Evolutionary conservation across 37 sponge, comb jelly and placozoan genomes (phyloP).

Genomic region (Halisarca cf. caerulea): DNA sequence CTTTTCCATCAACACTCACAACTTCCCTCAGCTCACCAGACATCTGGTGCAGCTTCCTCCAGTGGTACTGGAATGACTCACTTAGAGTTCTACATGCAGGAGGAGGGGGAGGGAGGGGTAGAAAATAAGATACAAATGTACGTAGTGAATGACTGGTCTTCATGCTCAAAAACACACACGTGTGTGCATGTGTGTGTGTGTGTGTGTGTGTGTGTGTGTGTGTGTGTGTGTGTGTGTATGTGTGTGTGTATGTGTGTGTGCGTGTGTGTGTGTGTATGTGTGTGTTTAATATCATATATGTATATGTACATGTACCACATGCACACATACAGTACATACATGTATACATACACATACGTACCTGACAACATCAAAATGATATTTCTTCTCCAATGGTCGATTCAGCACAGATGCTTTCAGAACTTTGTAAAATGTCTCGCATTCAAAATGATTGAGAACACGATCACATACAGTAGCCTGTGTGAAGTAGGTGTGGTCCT

Average conservation of each 20-base stretch:
- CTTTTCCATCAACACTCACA: background rate
- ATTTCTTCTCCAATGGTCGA: conserved; percentile 24
- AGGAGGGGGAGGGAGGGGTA: too few species aligned
- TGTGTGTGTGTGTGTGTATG: background rate
- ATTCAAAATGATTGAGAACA: conserved; percentile 55
- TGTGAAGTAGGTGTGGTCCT: conserved; percentile 74
- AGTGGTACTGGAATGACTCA: conserved; percentile 61
- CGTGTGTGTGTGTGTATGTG: too few species aligned
- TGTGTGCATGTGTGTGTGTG: background rate
- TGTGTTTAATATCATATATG: too few species aligned
- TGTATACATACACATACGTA: background rate
- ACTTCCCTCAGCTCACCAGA: background rate
- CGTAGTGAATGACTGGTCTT: background rate
- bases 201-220: background rate
- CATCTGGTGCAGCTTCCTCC: conserved; percentile 78
- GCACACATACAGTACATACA: background rate
- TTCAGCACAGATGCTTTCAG: background rate
- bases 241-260: too few species aligned
- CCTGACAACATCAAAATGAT: conserved; percentile 67
- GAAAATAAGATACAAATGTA: too few species aligned
- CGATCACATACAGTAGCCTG: conserved; percentile 51
- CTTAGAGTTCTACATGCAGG: conserved; percentile 38
- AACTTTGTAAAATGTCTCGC: background rate
- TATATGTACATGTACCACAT: too few species aligned
- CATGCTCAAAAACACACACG: background rate